Evolutionary conservation across 2,113 vertebrate species (phyloP), one percentile per base, ranked within the genome.

Genomic region (Mus musculus): DNA sequence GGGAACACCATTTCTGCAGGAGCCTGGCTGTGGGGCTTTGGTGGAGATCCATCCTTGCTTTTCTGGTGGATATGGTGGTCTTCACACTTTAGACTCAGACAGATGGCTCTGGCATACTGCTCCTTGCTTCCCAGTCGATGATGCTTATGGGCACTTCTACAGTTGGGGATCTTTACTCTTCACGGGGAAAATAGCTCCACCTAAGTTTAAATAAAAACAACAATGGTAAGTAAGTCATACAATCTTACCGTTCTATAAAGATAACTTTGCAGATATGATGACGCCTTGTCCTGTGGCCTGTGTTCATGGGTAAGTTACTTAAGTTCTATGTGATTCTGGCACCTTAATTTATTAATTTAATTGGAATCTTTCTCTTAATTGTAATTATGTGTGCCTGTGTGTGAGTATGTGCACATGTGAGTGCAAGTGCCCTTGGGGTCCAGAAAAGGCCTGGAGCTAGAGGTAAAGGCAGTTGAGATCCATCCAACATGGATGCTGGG

Each of bases 41-140:
- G 95, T 95, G 97, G 90, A 97, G 97, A 97, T 98, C 88, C 99
- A 99, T 99, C 96, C 81, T 98, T 82, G 88, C 71, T 96, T 96
- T 95, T 95, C 59, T 69, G 76, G 14, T 39, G 94, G 95, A 89
- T 36, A 49, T 7, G 77, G 93, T 94, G n/a, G 77, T 91, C 94
- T 96, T 95, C 80, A 52, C 24, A 72, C 59, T 59, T 78, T 49
- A 97, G 78, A 76, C 24, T 98, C 97, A 98, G 77, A 96, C 12
- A 87, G 94, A 97, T 36, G 95, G 61, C 86, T 98, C 75, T 91
- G 95, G 97, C 99, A 98, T 99, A 91, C 78, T 98, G 97, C 91
- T 89, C 95, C 33, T 96, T 42, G 5, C 81, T 87, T 97, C 89
- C 95, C 72, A 97, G 96, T 96, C 73, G 95, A 88, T 1, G 77